These are phyloP conservation scores for Uropetala carovei DNA, from an alignment of 2,888 invertebrate genomes.

Conservation along the genomic window DNA sequence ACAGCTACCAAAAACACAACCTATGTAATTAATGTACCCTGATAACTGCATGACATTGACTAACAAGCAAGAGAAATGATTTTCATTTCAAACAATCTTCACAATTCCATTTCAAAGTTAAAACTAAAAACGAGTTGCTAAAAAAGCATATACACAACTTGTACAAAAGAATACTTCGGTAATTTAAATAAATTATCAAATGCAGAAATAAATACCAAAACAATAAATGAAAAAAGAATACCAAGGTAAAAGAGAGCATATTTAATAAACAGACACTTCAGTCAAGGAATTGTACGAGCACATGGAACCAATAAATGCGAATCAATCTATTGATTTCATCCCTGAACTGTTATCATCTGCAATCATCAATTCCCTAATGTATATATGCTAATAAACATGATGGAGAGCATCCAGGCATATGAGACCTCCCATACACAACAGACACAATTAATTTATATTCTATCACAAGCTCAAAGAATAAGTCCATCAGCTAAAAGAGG, in stretches of 20 bases:
- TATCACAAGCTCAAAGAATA: slow-evolving; percentile 42
- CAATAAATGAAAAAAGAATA: not conserved
- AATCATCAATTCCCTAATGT: not conserved
- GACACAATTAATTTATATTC: slow-evolving; percentile 18
- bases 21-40: not conserved
- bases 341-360: not conserved
- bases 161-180: slow-evolving; percentile 19
- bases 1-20: slow-evolving; percentile 8
- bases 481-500: not conserved
- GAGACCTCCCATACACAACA: slow-evolving; percentile 10
- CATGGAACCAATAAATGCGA: slow-evolving; percentile 50
- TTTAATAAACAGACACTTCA: not conserved
- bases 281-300: not conserved
- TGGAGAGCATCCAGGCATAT: slow-evolving; percentile 2
- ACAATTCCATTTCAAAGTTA: slow-evolving; percentile 3
- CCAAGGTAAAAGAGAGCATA: slow-evolving; percentile 40
- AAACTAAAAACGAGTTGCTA: slow-evolving; percentile 32
- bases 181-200: slow-evolving; percentile 46
- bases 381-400: not conserved
- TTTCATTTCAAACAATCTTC: not conserved
- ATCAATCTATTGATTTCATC: slow-evolving; percentile 11
- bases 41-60: not conserved
- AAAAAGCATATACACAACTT: slow-evolving; percentile 41
- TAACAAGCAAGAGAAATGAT: not conserved
- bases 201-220: slow-evolving; percentile 43